These are phyloP conservation scores for Chrysodeixis includens DNA, from an alignment of 2,888 invertebrate species.

Conservation along the genomic window DNA sequence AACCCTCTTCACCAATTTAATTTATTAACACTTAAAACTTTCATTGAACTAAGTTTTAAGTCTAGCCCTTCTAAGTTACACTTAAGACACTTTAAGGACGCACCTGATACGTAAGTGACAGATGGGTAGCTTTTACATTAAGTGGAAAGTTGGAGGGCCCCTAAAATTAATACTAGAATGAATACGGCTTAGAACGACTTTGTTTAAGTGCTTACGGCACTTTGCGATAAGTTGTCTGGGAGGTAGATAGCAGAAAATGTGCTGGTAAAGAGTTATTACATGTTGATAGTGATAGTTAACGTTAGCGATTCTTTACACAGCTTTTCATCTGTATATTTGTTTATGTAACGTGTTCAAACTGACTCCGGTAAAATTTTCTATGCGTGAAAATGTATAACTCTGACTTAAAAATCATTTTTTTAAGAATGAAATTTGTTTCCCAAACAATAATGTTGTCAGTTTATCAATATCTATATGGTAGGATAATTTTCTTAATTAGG, in stretches of 20 bases:
- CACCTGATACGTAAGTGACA: slow-evolving; percentile 62
- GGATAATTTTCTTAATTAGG: no score
- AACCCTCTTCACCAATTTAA: slow-evolving; percentile 32
- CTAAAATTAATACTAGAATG: slow-evolving; percentile 51
- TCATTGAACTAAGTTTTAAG: slow-evolving; percentile 50
- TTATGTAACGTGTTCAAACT: no score
- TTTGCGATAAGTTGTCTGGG: neutral
- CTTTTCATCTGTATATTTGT: no score
- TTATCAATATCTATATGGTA: no score
- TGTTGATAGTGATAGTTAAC: neutral
- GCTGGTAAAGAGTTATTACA: neutral
- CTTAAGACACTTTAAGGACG: slow-evolving; percentile 28
- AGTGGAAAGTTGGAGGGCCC: slow-evolving; percentile 43
- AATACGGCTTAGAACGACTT: slow-evolving; percentile 17
- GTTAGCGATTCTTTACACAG: neutral
- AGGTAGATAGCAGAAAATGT: neutral
- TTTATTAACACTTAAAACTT: slow-evolving; percentile 58
- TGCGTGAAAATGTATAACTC: no score
- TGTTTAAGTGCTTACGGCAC: slow-evolving; percentile 26
- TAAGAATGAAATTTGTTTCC: no score
- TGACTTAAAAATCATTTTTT: no score
- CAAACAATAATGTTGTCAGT: no score
- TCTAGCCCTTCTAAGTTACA: slow-evolving; percentile 56
- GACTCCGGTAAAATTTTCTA: no score
- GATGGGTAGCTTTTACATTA: slow-evolving; percentile 41